Conservation (phyloP, 2,797 vertebrate genomes). For the Neosalanx taihuensis region DNA sequence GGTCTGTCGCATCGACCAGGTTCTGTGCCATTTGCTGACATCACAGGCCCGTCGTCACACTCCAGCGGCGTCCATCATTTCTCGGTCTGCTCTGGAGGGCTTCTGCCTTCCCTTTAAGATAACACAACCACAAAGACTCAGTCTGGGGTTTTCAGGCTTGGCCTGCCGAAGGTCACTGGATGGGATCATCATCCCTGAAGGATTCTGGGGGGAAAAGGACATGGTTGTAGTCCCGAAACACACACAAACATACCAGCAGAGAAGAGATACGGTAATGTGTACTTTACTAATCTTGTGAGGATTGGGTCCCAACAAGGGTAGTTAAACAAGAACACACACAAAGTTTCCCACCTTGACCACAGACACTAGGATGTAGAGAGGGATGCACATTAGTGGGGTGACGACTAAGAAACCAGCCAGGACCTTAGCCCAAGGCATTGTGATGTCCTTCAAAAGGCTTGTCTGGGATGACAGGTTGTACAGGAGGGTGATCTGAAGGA, state of each 20-base stretch:
- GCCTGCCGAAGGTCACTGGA: constrained; percentile 68
- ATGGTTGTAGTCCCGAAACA: neutral
- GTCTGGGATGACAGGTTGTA: constrained; percentile 15
- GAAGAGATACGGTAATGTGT: too few relatives aligned
- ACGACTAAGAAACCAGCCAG: constrained; percentile 50
- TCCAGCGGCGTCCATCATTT: constrained; percentile 6
- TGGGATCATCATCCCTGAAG: constrained; percentile 32
- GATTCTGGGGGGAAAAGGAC: constrained; percentile 38
- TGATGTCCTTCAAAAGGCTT: neutral
- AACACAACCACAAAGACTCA: constrained; percentile 52
- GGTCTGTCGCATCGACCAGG: neutral
- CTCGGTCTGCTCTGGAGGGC: neutral
- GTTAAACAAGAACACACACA: neutral
- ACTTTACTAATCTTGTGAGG: too few relatives aligned
- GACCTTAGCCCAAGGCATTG: accelerated
- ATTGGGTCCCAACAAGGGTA: neutral
- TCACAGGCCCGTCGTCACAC: constrained; percentile 39
- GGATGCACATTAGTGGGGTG: constrained; percentile 68
- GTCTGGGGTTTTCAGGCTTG: constrained; percentile 58
- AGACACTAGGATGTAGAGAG: constrained; percentile 53
- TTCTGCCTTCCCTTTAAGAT: constrained; percentile 40
- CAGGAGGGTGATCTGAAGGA: constrained; percentile 52
- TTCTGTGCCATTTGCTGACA: neutral
- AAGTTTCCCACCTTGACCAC: constrained; percentile 53
- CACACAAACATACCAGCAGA: neutral